Percentiles rank a stretch among this genome's conserved stretches.
These are phyloP conservation scores for Muscicapa striata DNA, from an alignment of 2,797 vertebrate genomes.

Conservation along the genomic window DNA sequence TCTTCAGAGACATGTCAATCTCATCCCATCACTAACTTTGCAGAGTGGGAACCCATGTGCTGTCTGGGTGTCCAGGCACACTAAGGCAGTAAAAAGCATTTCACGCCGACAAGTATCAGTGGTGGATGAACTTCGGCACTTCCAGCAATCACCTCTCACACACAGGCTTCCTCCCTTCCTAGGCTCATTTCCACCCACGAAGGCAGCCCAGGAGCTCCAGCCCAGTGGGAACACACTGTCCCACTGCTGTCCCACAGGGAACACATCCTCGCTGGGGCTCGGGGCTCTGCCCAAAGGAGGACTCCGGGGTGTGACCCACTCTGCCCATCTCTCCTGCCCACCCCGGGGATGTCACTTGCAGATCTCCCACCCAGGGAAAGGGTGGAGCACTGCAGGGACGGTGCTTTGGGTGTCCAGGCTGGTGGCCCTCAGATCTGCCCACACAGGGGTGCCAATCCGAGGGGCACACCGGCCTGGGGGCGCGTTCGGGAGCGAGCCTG, in stretches of 20 bases:
- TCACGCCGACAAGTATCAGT: rapidly evolving
- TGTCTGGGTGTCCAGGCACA: not conserved
- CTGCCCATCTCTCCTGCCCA: not conserved
- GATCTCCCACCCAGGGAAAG: too few relatives aligned
- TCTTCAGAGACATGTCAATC: not conserved
- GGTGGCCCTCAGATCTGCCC: not conserved
- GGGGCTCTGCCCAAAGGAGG: not conserved
- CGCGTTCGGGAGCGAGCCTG: rapidly evolving
- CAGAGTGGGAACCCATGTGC: not conserved
- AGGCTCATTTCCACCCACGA: not conserved
- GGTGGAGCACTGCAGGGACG: not conserved
- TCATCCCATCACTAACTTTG: not conserved
- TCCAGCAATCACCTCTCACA: rapidly evolving
- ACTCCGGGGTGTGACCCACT: rapidly evolving
- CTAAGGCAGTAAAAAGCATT: not conserved
- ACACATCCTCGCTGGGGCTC: not conserved
- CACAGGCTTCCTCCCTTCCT: not conserved
- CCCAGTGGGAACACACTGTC: not conserved
- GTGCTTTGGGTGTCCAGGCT: too few relatives aligned
- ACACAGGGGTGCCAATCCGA: not conserved
- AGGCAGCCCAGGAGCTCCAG: not conserved
- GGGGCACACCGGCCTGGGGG: rapidly evolving
- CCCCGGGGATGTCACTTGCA: not conserved
- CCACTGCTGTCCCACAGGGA: rapidly evolving
- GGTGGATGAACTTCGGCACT: not conserved